phyloP scores from a whole-genome alignment of 1,140 invertebrate genomes.

The Caenorhabditis inopinata region DNA sequence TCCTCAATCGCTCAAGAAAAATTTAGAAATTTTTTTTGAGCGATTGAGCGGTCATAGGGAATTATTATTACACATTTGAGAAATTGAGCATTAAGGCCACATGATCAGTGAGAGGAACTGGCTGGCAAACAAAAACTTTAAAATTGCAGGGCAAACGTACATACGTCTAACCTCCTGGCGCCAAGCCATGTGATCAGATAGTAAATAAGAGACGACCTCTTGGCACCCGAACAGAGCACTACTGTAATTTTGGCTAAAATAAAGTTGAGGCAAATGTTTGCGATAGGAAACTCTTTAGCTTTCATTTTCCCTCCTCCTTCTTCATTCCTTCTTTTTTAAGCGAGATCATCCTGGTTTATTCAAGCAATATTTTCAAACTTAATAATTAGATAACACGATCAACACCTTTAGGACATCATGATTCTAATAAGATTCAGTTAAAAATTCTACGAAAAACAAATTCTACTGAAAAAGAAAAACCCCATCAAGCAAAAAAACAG shows the following conservation, averaged over 20 bases:
- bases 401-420: neutral
- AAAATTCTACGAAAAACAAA: too few species aligned
- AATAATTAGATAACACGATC: neutral
- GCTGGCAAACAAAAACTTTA: neutral
- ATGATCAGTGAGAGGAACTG: neutral
- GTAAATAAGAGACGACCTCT: neutral
- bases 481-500: neutral
- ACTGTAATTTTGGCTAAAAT: neutral
- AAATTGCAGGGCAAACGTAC: neutral
- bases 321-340: neutral
- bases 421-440: too few species aligned
- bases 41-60: too few species aligned
- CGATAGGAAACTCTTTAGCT: neutral
- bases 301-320: neutral
- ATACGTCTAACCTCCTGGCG: neutral
- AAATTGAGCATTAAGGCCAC: neutral
- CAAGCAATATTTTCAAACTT: neutral
- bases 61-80: too few species aligned
- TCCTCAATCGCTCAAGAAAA: too few species aligned
- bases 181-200: slow-evolving; percentile 17
- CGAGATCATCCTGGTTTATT: neutral
- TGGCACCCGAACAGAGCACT: slow-evolving; percentile 11
- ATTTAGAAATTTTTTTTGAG: too few species aligned
- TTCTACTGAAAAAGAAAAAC: too few species aligned
- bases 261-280: slow-evolving; percentile 16